Conservation (phyloP, 2,888 invertebrate species). For the Gnatocerus cornutus region DNA sequence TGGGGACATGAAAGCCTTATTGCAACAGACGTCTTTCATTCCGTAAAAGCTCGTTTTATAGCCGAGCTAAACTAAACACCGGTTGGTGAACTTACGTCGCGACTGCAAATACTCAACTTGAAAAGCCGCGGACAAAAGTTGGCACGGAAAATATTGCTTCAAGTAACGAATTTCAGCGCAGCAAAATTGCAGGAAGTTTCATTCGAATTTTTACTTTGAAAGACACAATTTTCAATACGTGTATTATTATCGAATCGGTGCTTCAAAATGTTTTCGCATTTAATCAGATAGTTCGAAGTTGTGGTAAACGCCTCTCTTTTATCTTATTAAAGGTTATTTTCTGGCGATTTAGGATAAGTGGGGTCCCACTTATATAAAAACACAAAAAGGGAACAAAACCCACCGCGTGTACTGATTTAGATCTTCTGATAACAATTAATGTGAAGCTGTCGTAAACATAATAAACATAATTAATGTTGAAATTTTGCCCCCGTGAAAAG, state of each 20-base stretch:
- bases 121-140: slow-evolving; percentile 55
- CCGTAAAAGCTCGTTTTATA: slow-evolving; percentile 58
- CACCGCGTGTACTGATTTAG: too few species aligned
- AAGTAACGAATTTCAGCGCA: slow-evolving; percentile 51
- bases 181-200: slow-evolving; percentile 44
- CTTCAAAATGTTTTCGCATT: slow-evolving; percentile 3
- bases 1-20: slow-evolving; percentile 57
- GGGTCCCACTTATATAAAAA: too few species aligned
- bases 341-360: too few species aligned
- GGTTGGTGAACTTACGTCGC: slow-evolving; percentile 51
- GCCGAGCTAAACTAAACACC: slow-evolving; percentile 52
- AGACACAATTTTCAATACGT: slow-evolving; percentile 3
- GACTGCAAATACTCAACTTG: slow-evolving; percentile 51
- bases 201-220: slow-evolving; percentile 10
- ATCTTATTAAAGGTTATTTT: too few species aligned
- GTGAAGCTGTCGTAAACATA: slow-evolving; percentile 1
- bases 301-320: background rate
- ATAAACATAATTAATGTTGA: background rate
- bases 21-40: slow-evolving; percentile 56
- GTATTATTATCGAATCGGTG: slow-evolving; percentile 9
- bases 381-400: too few species aligned
- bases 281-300: background rate
- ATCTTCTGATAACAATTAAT: background rate
- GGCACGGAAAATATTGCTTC: slow-evolving; percentile 56
- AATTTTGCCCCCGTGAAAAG: background rate